Evolutionary conservation across 2,797 vertebrate species (phyloP), one percentile per base, ranked within the genome.

Genomic region (Acanthornis magna): DNA sequence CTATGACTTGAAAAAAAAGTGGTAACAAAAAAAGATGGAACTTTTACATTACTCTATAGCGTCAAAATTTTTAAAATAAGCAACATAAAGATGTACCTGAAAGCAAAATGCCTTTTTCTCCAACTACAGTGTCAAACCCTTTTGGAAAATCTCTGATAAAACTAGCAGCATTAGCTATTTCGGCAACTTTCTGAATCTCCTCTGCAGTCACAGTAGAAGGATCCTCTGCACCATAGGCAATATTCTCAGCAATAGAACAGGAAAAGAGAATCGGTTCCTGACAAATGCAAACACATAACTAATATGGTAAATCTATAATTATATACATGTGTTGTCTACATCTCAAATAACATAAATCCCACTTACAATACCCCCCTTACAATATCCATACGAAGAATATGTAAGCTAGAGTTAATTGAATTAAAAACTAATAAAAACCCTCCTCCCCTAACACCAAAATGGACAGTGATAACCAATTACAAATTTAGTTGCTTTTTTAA

Each of bases 221-320:
- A 75, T 98, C 96, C 16, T 96, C 89, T 0, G 99, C 98, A 27
- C 99, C 99, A 7, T 99, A 99, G 2, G 99, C 98, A 22, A 99
- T 99, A 94, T 99, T 99, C 92, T 99, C 99, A 89, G 98, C 98
- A 36, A 99, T 98, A 15, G 99, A 99, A 89, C 98, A 99, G 32
- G 99, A 99, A 93, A 99, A 99, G 74, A 99, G 97, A 90, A 99
- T 97, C 1, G 99, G 99, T 97, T 99, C 99, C 99, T 99, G 85
- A 76, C 13, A 76, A 84, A 88, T 84, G 36, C 2, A 93, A 92
- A 92, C 77, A 66, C 47, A 71, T 32, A 85, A 55, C 18, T 47
- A 62, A 70, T 54, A 67, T 18, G 13, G 36, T 53, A 92, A 63
- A 30, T 75, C 50, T 83, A 47, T 85, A 81, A 43, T 48, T 83